Base-by-base conservation (phyloP, 2,888 invertebrate species). In the Smittia aterrima region DNA sequence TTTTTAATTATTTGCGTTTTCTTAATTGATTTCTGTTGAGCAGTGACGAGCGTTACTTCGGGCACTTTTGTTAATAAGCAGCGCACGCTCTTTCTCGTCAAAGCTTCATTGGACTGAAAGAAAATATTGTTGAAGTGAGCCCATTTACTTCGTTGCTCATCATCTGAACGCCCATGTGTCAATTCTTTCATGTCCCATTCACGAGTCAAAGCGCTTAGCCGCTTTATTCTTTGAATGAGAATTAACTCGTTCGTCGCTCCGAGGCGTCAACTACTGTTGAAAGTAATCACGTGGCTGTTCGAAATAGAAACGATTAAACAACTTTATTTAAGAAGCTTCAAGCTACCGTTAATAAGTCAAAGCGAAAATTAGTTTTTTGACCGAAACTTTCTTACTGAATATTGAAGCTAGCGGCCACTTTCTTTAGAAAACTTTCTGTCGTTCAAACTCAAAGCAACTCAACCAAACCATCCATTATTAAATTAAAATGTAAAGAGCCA, bases 1-100 rank as follows among this genome's bases (percentile, higher is more conserved):
- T 72, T 72, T 72, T 72, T 72, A 72, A 72, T 72, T 72, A 72
- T 72, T 72, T 72, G 72, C 72, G 72, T 72, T 72, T 72, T 72
- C 40, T 72, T 72, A 72, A 72, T 72, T 72, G 72, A 72, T 27
- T 72, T 72, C 54, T n/a, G 66, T 16, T 25, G 20, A 58, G 58
- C 18, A 66, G 25, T 27, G 25, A 20, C 9, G 16, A 62, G 62
- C 9, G n/a, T 47, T 16, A 11, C 64, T 64, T 64, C 25, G 66
- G 32, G 1, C 25, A 27, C 64, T 27, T 1, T 64, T 64, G 25
- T 64, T 22, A 24, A 64, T 64, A 58, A 58, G 58, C 58, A 22
- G 58, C 58, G 22, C 18, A 58, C 58, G 22, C 22, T 13, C 47
- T 38, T n/a, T 3, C 32, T 58, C 58, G 58, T 58, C 58, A 58